Evolutionary conservation across 1,140 invertebrate genomes (phyloP).

Genomic region (Macrosteles quadrilineatus): DNA sequence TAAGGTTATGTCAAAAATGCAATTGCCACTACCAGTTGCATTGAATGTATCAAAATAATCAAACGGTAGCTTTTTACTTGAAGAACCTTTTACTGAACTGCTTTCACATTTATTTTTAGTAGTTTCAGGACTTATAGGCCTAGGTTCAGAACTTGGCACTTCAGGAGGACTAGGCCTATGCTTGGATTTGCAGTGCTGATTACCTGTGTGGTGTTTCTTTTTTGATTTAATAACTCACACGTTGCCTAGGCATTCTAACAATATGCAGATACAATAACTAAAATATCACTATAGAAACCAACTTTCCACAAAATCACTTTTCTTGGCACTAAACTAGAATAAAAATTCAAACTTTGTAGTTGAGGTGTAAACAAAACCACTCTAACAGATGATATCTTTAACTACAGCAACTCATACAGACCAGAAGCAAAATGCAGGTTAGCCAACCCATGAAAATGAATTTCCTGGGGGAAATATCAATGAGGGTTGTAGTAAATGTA

Average conservation of each 20-base stretch:
- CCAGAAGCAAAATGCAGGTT: too few relatives aligned
- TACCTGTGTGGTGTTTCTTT: neutral
- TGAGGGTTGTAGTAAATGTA: too few relatives aligned
- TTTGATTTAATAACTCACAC: neutral
- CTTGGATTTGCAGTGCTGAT: neutral
- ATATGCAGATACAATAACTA: neutral
- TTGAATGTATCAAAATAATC: neutral
- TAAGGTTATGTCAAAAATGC: neutral
- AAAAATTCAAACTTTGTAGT: too few relatives aligned
- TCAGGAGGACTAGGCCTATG: neutral
- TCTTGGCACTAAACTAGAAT: too few relatives aligned
- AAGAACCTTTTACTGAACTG: neutral
- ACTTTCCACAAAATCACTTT: too few relatives aligned
- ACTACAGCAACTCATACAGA: too few relatives aligned
- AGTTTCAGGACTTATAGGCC: neutral
- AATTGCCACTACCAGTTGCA: neutral
- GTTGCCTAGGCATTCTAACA: conserved; percentile 3
- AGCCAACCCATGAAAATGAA: too few relatives aligned
- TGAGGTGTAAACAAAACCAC: too few relatives aligned
- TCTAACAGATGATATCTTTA: too few relatives aligned
- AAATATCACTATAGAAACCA: neutral
- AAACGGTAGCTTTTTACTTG: neutral
- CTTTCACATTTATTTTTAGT: neutral
- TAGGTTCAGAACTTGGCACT: neutral
- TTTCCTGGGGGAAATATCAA: too few relatives aligned